Evolutionary conservation across 2,797 vertebrate species (phyloP).

Genomic region (Pangasius djambal): DNA sequence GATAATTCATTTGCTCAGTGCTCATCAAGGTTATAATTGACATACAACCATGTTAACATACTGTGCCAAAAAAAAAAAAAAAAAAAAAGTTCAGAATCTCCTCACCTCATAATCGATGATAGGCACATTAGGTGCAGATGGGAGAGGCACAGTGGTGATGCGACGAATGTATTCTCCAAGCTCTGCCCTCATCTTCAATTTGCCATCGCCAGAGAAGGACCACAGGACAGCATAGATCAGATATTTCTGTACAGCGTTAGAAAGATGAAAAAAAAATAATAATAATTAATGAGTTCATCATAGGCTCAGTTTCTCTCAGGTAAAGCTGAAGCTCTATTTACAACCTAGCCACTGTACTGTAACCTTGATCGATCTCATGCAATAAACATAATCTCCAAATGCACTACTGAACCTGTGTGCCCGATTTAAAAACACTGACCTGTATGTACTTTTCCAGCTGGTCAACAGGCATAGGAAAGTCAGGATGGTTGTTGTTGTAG

Average conservation of each 20-base stretch:
- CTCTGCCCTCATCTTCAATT: constrained; percentile 96
- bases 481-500: constrained; percentile 97
- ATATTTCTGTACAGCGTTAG: constrained; percentile 79
- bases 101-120: constrained; percentile 97
- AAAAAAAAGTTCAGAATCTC: background rate
- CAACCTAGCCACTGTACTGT: background rate
- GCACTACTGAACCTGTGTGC: background rate
- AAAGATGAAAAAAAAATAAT: background rate
- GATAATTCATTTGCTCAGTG: background rate
- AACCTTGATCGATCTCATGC: background rate
- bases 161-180: constrained; percentile 97
- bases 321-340: background rate
- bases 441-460: constrained; percentile 97
- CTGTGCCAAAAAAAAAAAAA: background rate
- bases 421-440: constrained; percentile 69
- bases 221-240: constrained; percentile 96
- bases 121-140: constrained; percentile 90
- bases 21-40: background rate
- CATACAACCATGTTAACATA: background rate
- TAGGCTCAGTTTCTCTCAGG: background rate
- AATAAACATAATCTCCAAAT: background rate
- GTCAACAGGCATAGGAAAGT: constrained; percentile 97
- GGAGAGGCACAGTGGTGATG: constrained; percentile 94
- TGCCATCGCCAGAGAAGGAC: constrained; percentile 97
- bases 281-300: background rate